Evolutionary conservation across 2,113 vertebrate genomes (phyloP).

Genomic region (Anser brachyrhynchus): DNA sequence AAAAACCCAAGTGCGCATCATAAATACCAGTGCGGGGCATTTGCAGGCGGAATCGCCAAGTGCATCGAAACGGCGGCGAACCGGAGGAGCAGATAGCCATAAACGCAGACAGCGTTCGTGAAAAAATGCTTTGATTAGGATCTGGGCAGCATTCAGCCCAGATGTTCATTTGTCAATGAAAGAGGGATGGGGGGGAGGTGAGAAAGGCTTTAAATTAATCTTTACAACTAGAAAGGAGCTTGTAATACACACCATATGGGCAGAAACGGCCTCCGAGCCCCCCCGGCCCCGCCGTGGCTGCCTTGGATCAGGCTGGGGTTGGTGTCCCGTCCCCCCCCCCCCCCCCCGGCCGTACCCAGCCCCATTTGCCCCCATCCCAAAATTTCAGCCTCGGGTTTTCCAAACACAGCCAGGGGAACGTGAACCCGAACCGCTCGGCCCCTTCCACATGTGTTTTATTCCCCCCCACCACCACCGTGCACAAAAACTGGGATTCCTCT

Average conservation of each 20-base stretch:
- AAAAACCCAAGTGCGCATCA: not conserved
- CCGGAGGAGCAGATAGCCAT: constrained; percentile 9
- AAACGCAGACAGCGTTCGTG: constrained; percentile 44
- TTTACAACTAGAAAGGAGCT: constrained; percentile 70
- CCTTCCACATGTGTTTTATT: not conserved
- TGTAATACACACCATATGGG: constrained; percentile 68
- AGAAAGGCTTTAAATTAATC: constrained; percentile 72
- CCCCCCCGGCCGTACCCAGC: not conserved
- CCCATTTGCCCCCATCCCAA: not conserved
- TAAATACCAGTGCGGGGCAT: constrained; percentile 38
- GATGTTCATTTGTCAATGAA: constrained; percentile 70
- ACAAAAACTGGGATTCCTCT: constrained; percentile 25
- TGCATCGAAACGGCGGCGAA: constrained; percentile 24
- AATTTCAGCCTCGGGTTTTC: not conserved
- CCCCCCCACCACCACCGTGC: not conserved
- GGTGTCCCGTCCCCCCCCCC: not conserved
- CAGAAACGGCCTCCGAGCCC: constrained; percentile 25
- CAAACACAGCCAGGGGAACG: not conserved
- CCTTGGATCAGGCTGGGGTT: not conserved
- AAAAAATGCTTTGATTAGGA: constrained; percentile 65
- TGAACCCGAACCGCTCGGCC: not conserved
- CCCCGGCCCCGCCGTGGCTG: not conserved
- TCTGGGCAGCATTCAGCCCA: constrained; percentile 62
- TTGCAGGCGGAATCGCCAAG: constrained; percentile 40
- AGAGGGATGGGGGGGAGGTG: constrained; percentile 50